Evolutionary conservation across 1,140 invertebrate genomes (phyloP).

Genomic region (Melipona quadrifasciata): DNA sequence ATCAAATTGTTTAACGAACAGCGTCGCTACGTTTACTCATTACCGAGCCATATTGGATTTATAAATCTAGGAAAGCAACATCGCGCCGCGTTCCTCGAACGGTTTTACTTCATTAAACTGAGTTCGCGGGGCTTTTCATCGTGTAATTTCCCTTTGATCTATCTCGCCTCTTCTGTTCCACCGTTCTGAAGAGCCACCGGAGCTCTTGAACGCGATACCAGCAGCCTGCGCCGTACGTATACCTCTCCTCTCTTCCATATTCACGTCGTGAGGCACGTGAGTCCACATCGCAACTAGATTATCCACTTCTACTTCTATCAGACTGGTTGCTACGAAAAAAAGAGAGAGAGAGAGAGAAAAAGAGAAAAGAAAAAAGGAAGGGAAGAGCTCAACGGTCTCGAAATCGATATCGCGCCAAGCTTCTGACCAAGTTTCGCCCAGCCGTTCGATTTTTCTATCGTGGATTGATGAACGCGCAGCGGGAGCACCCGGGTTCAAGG

Average conservation of each 20-base stretch:
- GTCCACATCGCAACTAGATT: slow-evolving; percentile 8
- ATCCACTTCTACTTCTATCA: neutral
- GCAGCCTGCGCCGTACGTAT: neutral
- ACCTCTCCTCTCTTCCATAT: neutral
- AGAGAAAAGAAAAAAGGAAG: too few relatives aligned
- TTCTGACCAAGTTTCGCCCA: neutral
- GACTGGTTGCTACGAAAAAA: too few relatives aligned
- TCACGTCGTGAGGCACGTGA: neutral
- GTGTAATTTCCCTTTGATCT: slow-evolving; percentile 26
- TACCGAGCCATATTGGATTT: neutral
- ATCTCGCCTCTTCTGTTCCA: neutral
- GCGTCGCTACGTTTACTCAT: neutral
- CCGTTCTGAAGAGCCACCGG: neutral
- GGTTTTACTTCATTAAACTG: slow-evolving; percentile 11
- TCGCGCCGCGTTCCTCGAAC: neutral
- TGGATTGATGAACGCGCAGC: slow-evolving; percentile 39
- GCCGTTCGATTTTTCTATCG: slow-evolving; percentile 20
- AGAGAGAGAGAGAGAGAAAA: too few relatives aligned
- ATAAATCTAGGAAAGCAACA: neutral
- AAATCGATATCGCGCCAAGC: neutral
- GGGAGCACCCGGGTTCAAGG: slow-evolving; percentile 28
- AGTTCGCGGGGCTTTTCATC: slow-evolving; percentile 4
- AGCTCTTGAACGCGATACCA: neutral
- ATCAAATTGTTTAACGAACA: slow-evolving; percentile 1
- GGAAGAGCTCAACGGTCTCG: neutral